These are phyloP conservation scores for Spatulosminthurus flaviceps DNA, from an alignment of 2,888 invertebrate genomes.

Conservation along the genomic window DNA sequence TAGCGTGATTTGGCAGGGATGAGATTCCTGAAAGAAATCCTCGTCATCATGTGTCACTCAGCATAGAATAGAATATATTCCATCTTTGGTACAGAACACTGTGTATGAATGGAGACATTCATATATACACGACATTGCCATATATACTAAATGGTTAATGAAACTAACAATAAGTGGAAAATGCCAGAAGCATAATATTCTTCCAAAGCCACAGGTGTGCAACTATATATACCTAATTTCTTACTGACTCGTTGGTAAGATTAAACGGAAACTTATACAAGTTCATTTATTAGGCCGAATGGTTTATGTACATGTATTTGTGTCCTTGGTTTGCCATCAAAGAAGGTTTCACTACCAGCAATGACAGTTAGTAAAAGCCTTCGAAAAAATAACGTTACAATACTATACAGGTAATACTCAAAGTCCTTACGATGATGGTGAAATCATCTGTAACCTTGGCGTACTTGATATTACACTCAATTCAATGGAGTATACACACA, in stretches of 20 bases:
- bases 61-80: background rate
- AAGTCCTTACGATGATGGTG: conserved; percentile 1
- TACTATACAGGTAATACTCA: background rate
- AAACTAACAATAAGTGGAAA: too few species aligned
- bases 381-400: background rate
- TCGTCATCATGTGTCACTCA: background rate
- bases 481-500: background rate
- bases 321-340: conserved; percentile 14
- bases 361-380: conserved; percentile 8
- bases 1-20: background rate
- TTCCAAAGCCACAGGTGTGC: conserved; percentile 18
- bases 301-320: background rate
- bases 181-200: too few species aligned
- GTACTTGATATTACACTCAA: background rate
- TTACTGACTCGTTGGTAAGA: too few species aligned
- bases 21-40: background rate
- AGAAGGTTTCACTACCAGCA: conserved; percentile 1
- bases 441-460: conserved; percentile 3
- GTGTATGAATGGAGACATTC: too few species aligned
- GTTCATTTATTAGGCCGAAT: background rate
- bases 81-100: background rate
- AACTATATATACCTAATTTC: background rate
- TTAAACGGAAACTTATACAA: background rate
- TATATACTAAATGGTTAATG: too few species aligned
- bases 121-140: too few species aligned